Base-by-base conservation (phyloP, 2,797 vertebrate species). In the Sebastes dallii region DNA sequence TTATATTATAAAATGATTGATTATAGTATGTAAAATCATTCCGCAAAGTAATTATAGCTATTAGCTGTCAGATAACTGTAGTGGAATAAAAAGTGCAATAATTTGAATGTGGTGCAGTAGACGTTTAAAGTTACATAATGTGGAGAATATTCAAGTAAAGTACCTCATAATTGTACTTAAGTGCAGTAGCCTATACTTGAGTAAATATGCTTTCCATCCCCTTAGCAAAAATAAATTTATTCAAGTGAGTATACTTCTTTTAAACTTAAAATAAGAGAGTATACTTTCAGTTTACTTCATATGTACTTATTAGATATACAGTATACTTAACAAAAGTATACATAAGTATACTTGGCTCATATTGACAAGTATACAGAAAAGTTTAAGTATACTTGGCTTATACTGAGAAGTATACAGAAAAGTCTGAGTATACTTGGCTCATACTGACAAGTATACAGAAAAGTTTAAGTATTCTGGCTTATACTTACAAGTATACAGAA, bases 391-490 rank as follows among this genome's bases (percentile, higher is more conserved):
- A 39, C 39, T 39, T 0, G 39, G 13, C 39, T 42, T 0, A 14
- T 42, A 42, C 39, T 6, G 13, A 42, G 5, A 42, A 14, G 39
- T 14, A 16, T 6, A 6, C 39, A 42, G 39, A 42, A 42, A 42
- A 6, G 5, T 14, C 0, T 42, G 6, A 3, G 5, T 3, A 14
- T 39, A 39, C 13, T 14, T 5, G 36, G 13, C 36, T 39, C 0
- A 14, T 6, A 39, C 2, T 3, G 36, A 39, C 0, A 39, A 39
- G 36, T 39, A 39, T 3, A 6, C 36, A 39, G 36, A 39, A 42
- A 39, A 42, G 0, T 14, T 0, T 14, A 39, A 1, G 39, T 0
- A 6, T 6, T 14, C 12, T 39, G 36, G 36, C 13, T 39, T 0
- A 14, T 39, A 39, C 12, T 3, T 13, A 39, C 36, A 39, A 39